Percentiles rank a stretch among this genome's conserved stretches.
Conservation (phyloP, 2,797 vertebrate species). For the Pangasius macronema region DNA sequence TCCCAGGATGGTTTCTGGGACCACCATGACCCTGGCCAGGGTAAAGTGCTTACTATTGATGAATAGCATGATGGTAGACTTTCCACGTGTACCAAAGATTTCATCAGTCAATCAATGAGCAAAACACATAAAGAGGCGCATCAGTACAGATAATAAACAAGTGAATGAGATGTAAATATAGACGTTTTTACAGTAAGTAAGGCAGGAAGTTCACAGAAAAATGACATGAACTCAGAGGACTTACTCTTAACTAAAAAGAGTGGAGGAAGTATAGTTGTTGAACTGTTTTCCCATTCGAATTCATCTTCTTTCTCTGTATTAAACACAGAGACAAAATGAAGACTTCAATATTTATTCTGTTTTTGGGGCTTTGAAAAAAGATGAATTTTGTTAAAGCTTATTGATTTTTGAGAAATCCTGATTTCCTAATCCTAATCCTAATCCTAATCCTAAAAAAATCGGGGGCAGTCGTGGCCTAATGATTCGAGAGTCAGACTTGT, state of each 20-base stretch:
- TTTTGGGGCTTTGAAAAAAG: background rate
- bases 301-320: background rate
- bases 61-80: background rate
- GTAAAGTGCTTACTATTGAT: background rate
- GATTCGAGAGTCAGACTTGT: no score
- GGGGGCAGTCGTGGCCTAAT: no score
- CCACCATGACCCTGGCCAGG: background rate
- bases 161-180: background rate
- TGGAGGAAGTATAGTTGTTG: background rate
- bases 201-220: background rate
- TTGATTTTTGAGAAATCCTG: background rate
- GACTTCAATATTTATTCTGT: background rate
- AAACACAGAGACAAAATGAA: background rate
- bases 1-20: background rate
- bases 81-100: background rate
- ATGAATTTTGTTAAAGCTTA: background rate
- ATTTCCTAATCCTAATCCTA: no score
- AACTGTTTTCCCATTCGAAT: background rate
- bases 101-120: background rate
- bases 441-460: no score
- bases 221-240: background rate
- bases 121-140: background rate
- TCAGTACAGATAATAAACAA: background rate
- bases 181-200: background rate
- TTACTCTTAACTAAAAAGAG: background rate